Conservation (phyloP, 2,888 invertebrate species). For the Mimumesa dahlbomi region DNA sequence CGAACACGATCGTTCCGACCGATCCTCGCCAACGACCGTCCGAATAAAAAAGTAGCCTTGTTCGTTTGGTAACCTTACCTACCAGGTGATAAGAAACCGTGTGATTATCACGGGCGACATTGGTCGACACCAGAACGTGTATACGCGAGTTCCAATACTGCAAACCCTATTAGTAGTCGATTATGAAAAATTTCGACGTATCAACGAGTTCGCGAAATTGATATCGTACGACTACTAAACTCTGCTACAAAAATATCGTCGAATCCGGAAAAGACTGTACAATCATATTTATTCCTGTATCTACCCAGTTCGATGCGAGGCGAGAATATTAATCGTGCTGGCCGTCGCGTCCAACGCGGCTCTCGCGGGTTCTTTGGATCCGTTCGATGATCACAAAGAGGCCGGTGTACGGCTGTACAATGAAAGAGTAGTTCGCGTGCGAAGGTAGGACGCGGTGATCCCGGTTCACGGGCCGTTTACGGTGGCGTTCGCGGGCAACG, state of each 20-base stretch:
- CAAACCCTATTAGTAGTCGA: slow-evolving; percentile 7
- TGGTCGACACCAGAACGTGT: too few relatives aligned
- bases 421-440: not conserved
- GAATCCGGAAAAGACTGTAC: too few relatives aligned
- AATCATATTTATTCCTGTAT: too few relatives aligned
- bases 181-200: not conserved
- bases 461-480: slow-evolving; percentile 55
- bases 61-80: too few relatives aligned
- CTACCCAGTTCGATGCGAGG: too few relatives aligned
- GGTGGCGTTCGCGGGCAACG: slow-evolving; percentile 34
- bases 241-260: too few relatives aligned
- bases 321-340: not conserved
- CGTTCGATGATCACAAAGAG: slow-evolving; percentile 17
- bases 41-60: too few relatives aligned
- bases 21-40: too few relatives aligned
- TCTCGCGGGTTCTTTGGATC: slow-evolving; percentile 19
- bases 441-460: not conserved
- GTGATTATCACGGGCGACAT: too few relatives aligned
- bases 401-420: slow-evolving; percentile 1
- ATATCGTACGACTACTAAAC: too few relatives aligned
- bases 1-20: not conserved
- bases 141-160: slow-evolving; percentile 40
- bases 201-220: not conserved
- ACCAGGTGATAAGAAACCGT: too few relatives aligned
- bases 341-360: not conserved